phyloP scores from a whole-genome alignment of 2,888 invertebrate species.

The Thereva nobilitata region DNA sequence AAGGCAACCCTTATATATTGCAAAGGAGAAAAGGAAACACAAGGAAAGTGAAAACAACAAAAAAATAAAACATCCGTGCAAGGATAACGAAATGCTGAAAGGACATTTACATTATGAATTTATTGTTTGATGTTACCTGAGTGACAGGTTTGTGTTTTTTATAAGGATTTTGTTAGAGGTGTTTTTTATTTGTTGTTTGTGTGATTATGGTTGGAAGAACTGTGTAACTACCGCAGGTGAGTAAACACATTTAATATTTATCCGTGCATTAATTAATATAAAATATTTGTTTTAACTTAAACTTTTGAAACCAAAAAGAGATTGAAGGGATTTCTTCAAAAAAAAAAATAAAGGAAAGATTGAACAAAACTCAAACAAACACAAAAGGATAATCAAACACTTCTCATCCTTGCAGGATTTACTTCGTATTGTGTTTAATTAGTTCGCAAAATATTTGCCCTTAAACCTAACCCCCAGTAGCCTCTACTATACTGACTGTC shows the following conservation, averaged over 20 bases:
- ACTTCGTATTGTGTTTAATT: constrained; percentile 23
- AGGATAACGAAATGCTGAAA: constrained; percentile 1
- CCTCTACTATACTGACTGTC: constrained; percentile 3
- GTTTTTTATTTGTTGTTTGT: background rate
- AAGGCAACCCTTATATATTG: constrained; percentile 11
- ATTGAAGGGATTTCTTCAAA: too few relatives aligned
- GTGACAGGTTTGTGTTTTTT: constrained; percentile 15
- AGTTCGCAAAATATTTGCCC: constrained; percentile 35
- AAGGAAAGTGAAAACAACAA: background rate
- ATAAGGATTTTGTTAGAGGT: background rate
- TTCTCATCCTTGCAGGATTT: constrained; percentile 14
- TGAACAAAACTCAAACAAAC: constrained; percentile 16
- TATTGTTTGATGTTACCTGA: constrained; percentile 21
- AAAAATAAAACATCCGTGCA: background rate
- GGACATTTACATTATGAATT: constrained; percentile 31
- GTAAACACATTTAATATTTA: background rate
- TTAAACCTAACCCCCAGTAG: background rate
- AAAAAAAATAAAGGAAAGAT: too few relatives aligned
- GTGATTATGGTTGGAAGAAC: background rate
- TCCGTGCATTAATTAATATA: too few relatives aligned
- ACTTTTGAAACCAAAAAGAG: too few relatives aligned
- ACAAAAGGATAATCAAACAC: constrained; percentile 15
- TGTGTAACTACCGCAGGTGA: background rate
- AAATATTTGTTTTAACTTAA: too few relatives aligned
- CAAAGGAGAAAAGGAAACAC: background rate